Base-by-base conservation (phyloP, 1,140 invertebrate genomes). In the Yoshiicerus persimilis region DNA sequence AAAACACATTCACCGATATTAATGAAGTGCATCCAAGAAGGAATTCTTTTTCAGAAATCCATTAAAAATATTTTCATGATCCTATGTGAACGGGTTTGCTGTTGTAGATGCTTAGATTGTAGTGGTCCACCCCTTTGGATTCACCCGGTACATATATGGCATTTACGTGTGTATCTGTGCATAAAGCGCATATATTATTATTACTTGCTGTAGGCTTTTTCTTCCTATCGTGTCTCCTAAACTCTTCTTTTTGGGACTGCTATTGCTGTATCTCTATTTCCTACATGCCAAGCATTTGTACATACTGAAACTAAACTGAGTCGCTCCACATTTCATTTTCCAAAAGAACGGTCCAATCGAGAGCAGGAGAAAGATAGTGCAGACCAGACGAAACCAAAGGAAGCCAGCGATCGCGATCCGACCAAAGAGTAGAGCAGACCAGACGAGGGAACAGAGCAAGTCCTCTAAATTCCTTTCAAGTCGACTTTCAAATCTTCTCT, bases 401-500 rank as follows among this genome's bases (percentile, higher is more conserved):
- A 47, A 4, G 11, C 4, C 4, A 1, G 41, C 2, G 27, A 32
- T n/a, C 13, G 30, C 23, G 36, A 13, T n/a, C 6, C 10, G 13
- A 77, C 11, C 16, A 77, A 8, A 34, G 30, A 4, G n/a, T 36
- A 77, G 10, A 34, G 30, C 8, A 66, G 62, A 66, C 62, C 62
- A 66, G 62, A 25, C 3, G 70, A n/a, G 70, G 20, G 41, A 47
- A 47, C 30, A 32, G 70, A 77, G 70, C 70, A 77, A 36, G 30
- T 77, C 70, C 25, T 77, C 70, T 77, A 77, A 77, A 77, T 77
- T 77, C 70, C 70, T 77, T 77, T 77, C 70, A 77, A 77, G 70
- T 77, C 30, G 70, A 77, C 70, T 77, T 77, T 77, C 70, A 77
- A 77, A 77, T 77, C 70, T 77, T 77, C 70, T 77, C 70, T 77